These are phyloP conservation scores for Tenthredo mesomela DNA, from an alignment of 2,888 invertebrate species.

Conservation along the genomic window DNA sequence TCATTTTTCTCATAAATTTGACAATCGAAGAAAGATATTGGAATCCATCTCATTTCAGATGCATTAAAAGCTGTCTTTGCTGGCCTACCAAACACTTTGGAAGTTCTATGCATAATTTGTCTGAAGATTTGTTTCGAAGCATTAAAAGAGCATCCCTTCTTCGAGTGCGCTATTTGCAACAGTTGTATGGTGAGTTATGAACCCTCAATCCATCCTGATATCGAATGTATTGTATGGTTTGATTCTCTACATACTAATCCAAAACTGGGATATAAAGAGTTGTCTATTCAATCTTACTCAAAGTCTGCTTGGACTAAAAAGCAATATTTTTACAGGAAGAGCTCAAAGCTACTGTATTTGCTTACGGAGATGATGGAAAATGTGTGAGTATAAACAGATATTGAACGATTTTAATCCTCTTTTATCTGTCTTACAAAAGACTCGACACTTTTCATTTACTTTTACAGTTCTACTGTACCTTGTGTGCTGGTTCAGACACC, in stretches of 20 bases:
- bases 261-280: background rate
- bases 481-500: constrained; percentile 71
- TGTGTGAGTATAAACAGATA: constrained; percentile 67
- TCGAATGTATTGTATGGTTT: background rate
- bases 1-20: background rate
- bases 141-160: constrained; percentile 71
- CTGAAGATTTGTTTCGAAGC: constrained; percentile 56
- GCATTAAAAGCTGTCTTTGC: constrained; percentile 58
- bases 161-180: constrained; percentile 71
- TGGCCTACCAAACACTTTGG: constrained; percentile 55
- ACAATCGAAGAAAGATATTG: background rate
- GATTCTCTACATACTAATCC: background rate
- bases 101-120: constrained; percentile 69
- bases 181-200: constrained; percentile 69
- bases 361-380: constrained; percentile 73
- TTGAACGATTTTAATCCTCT: background rate
- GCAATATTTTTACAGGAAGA: constrained; percentile 62
- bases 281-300: background rate
- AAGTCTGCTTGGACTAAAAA: background rate
- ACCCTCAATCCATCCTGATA: background rate
- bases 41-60: constrained; percentile 56
- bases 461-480: constrained; percentile 71
- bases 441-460: constrained; percentile 15
- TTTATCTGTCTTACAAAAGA: background rate
- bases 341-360: constrained; percentile 69